These are phyloP conservation scores for Macrosoma leucophasiata DNA, from an alignment of 2,888 invertebrate genomes.

Conservation along the genomic window DNA sequence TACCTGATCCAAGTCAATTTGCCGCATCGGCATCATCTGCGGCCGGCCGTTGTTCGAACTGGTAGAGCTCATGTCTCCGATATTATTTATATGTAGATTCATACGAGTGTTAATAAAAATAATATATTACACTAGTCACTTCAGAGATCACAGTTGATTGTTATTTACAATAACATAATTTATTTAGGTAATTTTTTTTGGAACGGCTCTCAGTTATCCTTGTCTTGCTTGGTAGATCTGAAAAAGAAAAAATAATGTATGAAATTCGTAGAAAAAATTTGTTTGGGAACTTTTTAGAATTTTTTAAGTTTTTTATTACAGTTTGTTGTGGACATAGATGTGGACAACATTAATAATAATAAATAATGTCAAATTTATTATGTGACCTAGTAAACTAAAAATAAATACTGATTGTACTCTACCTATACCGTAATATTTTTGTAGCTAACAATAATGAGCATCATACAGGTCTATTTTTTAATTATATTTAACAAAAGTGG, in stretches of 20 bases:
- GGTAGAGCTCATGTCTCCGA: constrained; percentile 44
- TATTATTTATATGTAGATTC: constrained; percentile 29
- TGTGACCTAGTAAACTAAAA: too few species aligned
- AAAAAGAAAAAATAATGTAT: constrained; percentile 31
- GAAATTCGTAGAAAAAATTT: constrained; percentile 4
- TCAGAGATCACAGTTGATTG: constrained; percentile 53
- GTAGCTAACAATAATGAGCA: too few species aligned
- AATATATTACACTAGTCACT: constrained; percentile 41
- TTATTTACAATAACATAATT: constrained; percentile 46
- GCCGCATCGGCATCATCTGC: constrained; percentile 79
- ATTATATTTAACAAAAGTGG: too few species aligned
- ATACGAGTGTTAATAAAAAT: constrained; percentile 34
- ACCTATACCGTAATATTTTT: too few species aligned
- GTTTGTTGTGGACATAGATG: too few species aligned
- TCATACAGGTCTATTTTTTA: too few species aligned
- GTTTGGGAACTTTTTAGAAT: too few species aligned
- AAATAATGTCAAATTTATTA: too few species aligned
- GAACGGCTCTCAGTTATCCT: constrained; percentile 29
- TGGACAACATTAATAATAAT: too few species aligned
- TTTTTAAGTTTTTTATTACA: too few species aligned
- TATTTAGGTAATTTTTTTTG: constrained; percentile 27
- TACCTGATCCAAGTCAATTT: constrained; percentile 86
- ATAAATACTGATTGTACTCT: too few species aligned
- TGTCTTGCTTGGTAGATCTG: constrained; percentile 42
- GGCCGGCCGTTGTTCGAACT: constrained; percentile 41